Evolutionary conservation across 2,888 invertebrate genomes (phyloP), one percentile per base, ranked within the genome.

Genomic region (Polia nebulosa): DNA sequence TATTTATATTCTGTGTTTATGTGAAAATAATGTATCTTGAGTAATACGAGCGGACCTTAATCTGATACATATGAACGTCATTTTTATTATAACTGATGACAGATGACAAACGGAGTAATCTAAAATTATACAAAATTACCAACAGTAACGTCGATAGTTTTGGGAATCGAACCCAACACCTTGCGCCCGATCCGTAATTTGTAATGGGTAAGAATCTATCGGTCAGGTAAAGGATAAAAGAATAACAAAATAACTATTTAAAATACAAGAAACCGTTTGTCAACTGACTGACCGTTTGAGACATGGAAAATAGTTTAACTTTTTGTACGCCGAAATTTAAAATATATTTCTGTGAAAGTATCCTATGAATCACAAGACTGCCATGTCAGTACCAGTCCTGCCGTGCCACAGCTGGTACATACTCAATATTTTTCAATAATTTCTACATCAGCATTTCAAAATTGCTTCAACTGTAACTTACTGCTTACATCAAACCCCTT

Each of bases 401-500:
- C 6, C 22, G 3, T 17, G 34, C 25, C 22, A 9, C 73, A 73
- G 55, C 44, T 55, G 72, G 29, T 44, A 44, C 55, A 20, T 55
- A 47, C 15, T 44, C 53, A 65, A 59, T 55, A 73, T 58, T 49
- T 49, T 32, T 11, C 11, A 32, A 73, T 49, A 36, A 55, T 66
- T 66, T 29, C 47, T n/a, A 55, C 39, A 56, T 69, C 44, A 72
- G 61, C 36, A 58, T 34, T 63, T 55, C 32, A 29, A 63, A 76
- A 63, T 52, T 51, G 55, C 22, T 44, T 25, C 15, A 41, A 44
- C 11, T 20, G 41, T 39, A 68, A 34, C 8, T n/a, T 49, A 29
- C 17, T n/a, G 34, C 11, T 36, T 13, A 1, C 7, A 29, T 76
- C 27, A 56, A 49, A 45, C n/a, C 32, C 13, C 27, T 47, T 56